phyloP scores from a whole-genome alignment of 2,797 vertebrate species.

The Characodon lateralis region DNA sequence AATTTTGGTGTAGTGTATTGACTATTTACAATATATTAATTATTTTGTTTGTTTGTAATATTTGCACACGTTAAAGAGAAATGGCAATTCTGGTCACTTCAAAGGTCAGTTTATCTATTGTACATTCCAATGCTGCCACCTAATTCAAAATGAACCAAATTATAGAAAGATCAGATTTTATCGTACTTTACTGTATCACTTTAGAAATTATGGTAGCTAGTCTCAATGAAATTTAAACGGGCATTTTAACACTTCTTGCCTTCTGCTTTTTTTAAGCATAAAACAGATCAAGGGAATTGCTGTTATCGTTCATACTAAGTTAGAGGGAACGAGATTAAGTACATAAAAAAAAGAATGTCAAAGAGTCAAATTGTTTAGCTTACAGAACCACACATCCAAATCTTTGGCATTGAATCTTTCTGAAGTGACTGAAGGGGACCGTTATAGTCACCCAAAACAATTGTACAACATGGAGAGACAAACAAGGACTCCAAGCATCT shows the following conservation, averaged over 20 bases:
- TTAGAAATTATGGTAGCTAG: conserved; percentile 49
- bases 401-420: conserved; percentile 17
- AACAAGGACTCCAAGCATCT: conserved; percentile 19
- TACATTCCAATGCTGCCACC: conserved; percentile 52
- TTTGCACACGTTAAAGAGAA: neutral
- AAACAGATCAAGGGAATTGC: conserved; percentile 60
- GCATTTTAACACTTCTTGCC: conserved; percentile 63
- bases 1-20: no score
- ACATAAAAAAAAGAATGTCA: conserved; percentile 39
- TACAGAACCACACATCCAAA: conserved; percentile 38
- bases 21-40: no score
- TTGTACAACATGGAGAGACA: conserved; percentile 30
- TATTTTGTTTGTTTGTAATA: neutral
- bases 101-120: conserved; percentile 16
- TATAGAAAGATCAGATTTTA: conserved; percentile 72
- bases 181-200: conserved; percentile 61
- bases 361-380: conserved; percentile 42
- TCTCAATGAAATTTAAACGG: conserved; percentile 63
- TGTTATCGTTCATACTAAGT: conserved; percentile 61
- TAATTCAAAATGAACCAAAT: conserved; percentile 72
- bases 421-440: conserved; percentile 23
- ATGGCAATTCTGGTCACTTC: neutral
- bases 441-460: conserved; percentile 34
- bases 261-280: conserved; percentile 46
- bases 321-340: conserved; percentile 43